Evolutionary conservation across 2,113 vertebrate species (phyloP).

Genomic region (Neodon shergylaensis): DNA sequence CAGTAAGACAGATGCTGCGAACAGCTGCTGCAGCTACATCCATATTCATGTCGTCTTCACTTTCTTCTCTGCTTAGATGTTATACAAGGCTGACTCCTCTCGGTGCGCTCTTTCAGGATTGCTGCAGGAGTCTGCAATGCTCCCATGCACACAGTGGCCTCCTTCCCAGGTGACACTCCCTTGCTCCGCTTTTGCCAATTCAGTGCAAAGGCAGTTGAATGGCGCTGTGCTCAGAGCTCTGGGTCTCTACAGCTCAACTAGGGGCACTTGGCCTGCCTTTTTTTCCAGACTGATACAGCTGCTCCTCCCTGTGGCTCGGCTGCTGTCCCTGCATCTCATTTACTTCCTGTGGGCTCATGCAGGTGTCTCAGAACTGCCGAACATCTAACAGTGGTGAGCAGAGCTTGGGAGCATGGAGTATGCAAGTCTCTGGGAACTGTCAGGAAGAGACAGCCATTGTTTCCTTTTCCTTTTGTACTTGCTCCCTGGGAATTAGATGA

Average conservation of each 20-base stretch:
- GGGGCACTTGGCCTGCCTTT: not conserved
- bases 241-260: not conserved
- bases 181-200: not conserved
- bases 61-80: not conserved
- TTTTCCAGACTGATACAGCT: not conserved
- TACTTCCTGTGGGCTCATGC: not conserved
- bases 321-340: not conserved
- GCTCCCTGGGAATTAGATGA: not conserved
- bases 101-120: not conserved
- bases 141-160: not conserved
- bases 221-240: not conserved
- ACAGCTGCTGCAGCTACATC: not conserved
- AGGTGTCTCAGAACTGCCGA: not conserved
- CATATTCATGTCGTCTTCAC: not conserved
- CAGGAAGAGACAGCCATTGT: not conserved
- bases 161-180: not conserved
- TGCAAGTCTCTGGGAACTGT: not conserved
- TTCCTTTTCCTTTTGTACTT: not conserved
- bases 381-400: not conserved
- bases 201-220: not conserved
- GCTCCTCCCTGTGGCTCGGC: not conserved
- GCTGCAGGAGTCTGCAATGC: not conserved
- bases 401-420: not conserved
- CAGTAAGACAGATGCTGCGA: not conserved
- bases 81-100: no score